A percentile compares a stretch with the other conserved stretches of the same genome.
phyloP scores from a whole-genome alignment of 2,888 invertebrate genomes.

The Ryuthela nishihirai region DNA sequence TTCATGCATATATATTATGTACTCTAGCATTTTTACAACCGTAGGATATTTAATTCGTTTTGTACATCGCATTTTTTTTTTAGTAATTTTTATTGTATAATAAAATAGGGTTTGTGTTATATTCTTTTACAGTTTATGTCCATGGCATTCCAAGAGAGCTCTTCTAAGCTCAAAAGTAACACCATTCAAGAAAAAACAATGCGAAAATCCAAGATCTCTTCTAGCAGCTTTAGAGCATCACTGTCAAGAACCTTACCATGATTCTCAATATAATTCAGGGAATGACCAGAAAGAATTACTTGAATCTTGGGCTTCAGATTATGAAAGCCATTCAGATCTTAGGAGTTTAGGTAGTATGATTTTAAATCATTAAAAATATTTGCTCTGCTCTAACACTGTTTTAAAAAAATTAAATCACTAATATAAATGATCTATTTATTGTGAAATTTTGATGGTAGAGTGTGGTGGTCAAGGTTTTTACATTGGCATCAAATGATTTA shows the following conservation, averaged over 20 bases:
- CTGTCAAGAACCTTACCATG: slow-evolving; percentile 50
- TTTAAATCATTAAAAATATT: too few relatives aligned
- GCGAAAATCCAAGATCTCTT: slow-evolving; percentile 64
- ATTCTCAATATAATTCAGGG: slow-evolving; percentile 8
- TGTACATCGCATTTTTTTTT: background rate
- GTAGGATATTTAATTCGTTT: background rate
- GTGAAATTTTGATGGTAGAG: too few relatives aligned
- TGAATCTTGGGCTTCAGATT: too few relatives aligned
- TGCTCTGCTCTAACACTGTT: too few relatives aligned
- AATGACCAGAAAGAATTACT: background rate
- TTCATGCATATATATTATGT: background rate
- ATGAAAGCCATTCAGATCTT: too few relatives aligned
- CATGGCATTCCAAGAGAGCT: slow-evolving; percentile 65
- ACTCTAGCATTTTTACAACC: background rate
- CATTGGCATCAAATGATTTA: too few relatives aligned
- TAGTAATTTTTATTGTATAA: too few relatives aligned
- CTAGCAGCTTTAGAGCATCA: slow-evolving; percentile 65
- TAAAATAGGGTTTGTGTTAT: too few relatives aligned
- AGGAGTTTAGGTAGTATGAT: too few relatives aligned
- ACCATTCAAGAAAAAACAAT: slow-evolving; percentile 60
- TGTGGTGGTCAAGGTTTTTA: too few relatives aligned
- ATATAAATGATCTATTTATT: too few relatives aligned
- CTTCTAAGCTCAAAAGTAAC: slow-evolving; percentile 62
- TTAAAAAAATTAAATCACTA: too few relatives aligned
- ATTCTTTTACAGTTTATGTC: slow-evolving; percentile 61